phyloP scores from a whole-genome alignment of 2,888 invertebrate genomes.

The Tinea trinotella region DNA sequence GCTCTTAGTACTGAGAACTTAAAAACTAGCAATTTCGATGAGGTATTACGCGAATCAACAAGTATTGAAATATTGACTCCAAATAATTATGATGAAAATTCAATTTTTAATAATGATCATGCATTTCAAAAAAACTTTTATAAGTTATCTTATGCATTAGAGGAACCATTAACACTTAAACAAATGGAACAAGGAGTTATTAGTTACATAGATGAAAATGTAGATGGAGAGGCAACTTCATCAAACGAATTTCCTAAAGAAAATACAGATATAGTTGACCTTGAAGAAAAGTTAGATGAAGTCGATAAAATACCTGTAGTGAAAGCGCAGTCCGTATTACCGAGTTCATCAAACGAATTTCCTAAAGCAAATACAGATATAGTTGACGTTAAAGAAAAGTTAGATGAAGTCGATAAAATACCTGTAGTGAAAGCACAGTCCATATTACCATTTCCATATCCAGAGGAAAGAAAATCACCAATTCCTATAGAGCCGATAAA shows the following conservation, averaged over 20 bases:
- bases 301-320: constrained; percentile 43
- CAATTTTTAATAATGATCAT: constrained; percentile 36
- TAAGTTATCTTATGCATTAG: not conserved
- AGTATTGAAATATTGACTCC: constrained; percentile 49
- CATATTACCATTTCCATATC: constrained; percentile 45
- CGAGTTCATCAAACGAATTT: too few relatives aligned
- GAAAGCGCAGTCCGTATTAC: constrained; percentile 45
- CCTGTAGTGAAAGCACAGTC: constrained; percentile 46
- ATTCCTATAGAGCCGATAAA: constrained; percentile 8
- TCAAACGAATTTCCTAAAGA: not conserved
- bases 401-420: constrained; percentile 28
- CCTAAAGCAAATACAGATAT: constrained; percentile 1
- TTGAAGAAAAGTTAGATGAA: constrained; percentile 24
- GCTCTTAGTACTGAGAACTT: constrained; percentile 58
- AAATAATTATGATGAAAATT: constrained; percentile 38
- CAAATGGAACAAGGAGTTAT: too few relatives aligned
- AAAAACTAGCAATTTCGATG: constrained; percentile 39
- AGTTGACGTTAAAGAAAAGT: constrained; percentile 24
- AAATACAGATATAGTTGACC: constrained; percentile 19
- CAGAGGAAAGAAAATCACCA: constrained; percentile 31
- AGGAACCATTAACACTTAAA: not conserved
- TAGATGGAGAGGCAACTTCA: too few relatives aligned
- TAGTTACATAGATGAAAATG: constrained; percentile 25
- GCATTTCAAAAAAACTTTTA: not conserved
- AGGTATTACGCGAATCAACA: constrained; percentile 51